These are phyloP conservation scores for Macaca mulatta DNA, from an alignment of 2,113 vertebrate species.

Conservation along the genomic window DNA sequence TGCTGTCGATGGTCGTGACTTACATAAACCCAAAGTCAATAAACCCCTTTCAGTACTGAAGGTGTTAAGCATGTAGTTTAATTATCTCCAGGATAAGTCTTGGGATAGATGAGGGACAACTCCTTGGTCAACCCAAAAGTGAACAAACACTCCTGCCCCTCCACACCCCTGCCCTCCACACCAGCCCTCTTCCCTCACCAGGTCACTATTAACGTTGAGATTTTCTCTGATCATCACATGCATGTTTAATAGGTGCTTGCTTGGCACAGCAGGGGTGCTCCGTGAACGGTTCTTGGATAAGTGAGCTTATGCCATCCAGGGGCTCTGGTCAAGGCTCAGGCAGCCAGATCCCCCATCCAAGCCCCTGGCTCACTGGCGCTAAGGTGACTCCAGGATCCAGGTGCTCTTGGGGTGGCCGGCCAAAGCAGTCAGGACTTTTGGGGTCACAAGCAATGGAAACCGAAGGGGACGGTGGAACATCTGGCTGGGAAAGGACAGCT, in stretches of 20 bases:
- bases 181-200: background rate
- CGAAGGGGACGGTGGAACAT: background rate
- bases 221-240: background rate
- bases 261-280: background rate
- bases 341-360: no score
- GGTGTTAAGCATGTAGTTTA: background rate
- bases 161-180: background rate
- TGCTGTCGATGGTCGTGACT: accelerated
- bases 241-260: background rate
- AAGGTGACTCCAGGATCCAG: background rate
- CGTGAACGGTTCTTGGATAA: background rate
- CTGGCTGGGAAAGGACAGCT: background rate
- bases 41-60: background rate
- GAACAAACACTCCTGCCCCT: background rate
- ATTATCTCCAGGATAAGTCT: background rate
- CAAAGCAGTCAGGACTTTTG: background rate
- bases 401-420: background rate
- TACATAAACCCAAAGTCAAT: background rate
- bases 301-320: background rate
- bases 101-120: background rate
- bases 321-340: background rate
- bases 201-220: background rate
- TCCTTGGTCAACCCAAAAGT: background rate
- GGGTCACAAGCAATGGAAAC: background rate
- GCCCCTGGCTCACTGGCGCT: background rate